Base-by-base conservation (phyloP, 2,113 vertebrate species). In the Aegithalos caudatus region DNA sequence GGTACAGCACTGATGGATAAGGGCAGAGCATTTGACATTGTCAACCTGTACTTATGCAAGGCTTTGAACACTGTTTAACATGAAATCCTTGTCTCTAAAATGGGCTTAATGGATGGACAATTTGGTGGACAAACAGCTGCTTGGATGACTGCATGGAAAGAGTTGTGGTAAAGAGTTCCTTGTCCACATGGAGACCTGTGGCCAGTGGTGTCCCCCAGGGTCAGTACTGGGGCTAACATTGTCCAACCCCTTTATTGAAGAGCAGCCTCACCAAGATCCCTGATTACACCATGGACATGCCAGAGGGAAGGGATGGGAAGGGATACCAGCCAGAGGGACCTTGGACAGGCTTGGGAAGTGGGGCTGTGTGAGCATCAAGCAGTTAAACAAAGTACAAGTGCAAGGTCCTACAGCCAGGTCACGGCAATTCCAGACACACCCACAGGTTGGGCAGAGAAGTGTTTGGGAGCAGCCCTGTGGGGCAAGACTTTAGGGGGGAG, bases 191-290 rank as follows among this genome's bases (percentile, higher is more conserved):
- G 27, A 47, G 28, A 33, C 40, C 28, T 37, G 28, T 22, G 57
- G 23, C 9, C 56, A 82, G 31, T 3, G 8, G 56, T 53, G 27
- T 11, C 33, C 27, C 47, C 20, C 16, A 20, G 47, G 56, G 11
- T 22, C 0, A 0, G 33, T 22, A 13, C 27, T 37, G 22, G 17
- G 57, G 45, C 45, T 1, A 3, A 15, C 10, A 37, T 13, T 21
- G 38, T 20, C 31, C 66, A 61, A 16, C 33, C 37, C 13, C 37
- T 17, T 2, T 9, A 1, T 33, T 29, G 80, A 5, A 28, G 38
- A 44, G 33, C 47, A 54, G 48, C 25, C 57, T 37, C 47, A 44
- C 22, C 22, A 45, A 51, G 48, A 9, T 72, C 67, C 48, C 47
- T 83, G 66, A 51, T 20, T 11, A 9, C 7, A 5, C 25, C 62